These are phyloP conservation scores for Drosophila suboccidentalis DNA, from an alignment of 2,888 invertebrate species.

Conservation along the genomic window DNA sequence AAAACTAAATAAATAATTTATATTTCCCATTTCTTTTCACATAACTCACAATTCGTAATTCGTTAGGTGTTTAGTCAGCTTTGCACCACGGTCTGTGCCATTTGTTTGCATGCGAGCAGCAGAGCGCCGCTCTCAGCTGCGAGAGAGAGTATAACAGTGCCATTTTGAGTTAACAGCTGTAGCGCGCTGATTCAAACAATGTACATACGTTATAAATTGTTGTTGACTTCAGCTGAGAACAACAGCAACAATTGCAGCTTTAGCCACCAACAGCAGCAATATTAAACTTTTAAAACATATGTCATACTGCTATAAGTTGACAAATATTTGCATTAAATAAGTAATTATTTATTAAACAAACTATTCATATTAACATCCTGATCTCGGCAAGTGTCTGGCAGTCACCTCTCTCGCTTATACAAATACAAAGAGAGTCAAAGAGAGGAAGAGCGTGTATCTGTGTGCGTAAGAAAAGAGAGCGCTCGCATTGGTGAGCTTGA, in stretches of 20 bases:
- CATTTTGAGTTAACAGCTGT: conserved; percentile 43
- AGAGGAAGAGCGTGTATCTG: conserved; percentile 1
- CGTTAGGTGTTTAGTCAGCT: neutral
- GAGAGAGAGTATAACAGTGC: conserved; percentile 44
- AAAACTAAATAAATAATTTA: no score
- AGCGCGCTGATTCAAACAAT: conserved; percentile 24
- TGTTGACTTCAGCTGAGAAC: conserved; percentile 8
- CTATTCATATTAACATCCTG: conserved; percentile 12
- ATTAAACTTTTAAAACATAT: neutral
- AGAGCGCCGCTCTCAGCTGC: conserved; percentile 28
- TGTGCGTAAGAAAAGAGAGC: neutral
- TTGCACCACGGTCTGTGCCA: conserved; percentile 47
- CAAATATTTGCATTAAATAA: conserved; percentile 6
- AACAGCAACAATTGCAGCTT: conserved; percentile 8
- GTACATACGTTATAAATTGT: conserved; percentile 33
- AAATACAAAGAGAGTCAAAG: conserved; percentile 11
- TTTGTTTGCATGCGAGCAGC: conserved; percentile 11
- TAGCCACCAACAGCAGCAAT: conserved; percentile 1
- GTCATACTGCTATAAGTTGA: neutral
- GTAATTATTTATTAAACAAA: conserved; percentile 17
- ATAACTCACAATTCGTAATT: neutral
- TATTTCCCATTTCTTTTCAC: neutral
- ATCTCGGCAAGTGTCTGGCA: conserved; percentile 29
- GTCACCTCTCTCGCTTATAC: neutral
- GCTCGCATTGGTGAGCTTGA: conserved; percentile 18